Conservation (phyloP, 2,113 vertebrate species). For the Xenopus tropicalis region DNA sequence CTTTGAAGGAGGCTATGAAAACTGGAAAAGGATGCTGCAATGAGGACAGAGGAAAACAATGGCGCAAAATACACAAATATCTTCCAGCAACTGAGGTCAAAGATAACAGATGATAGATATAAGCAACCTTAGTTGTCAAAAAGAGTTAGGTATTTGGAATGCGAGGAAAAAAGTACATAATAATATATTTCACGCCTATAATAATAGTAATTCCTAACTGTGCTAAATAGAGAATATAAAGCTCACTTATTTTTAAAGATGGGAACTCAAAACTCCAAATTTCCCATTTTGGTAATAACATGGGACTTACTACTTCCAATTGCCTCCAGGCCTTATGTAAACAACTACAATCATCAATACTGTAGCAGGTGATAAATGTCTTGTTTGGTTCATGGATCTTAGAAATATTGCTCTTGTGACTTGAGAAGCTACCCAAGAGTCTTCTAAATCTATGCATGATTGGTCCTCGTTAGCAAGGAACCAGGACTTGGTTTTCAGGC, state of each 20-base stretch:
- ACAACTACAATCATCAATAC: not conserved
- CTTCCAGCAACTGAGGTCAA: conserved; percentile 14
- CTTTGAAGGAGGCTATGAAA: conserved; percentile 47
- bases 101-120: no score
- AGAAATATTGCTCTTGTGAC: not conserved
- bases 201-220: no score
- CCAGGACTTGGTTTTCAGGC: conserved; percentile 9
- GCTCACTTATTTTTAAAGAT: no score
- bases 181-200: no score
- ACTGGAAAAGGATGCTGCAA: conserved; percentile 38
- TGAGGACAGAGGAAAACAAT: conserved; percentile 17
- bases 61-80: not conserved
- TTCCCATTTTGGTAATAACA: no score
- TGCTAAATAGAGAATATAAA: no score
- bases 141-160: no score
- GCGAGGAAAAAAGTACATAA: no score
- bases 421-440: not conserved
- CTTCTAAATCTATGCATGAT: conserved; percentile 3
- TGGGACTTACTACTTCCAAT: not conserved
- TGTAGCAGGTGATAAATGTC: not conserved
- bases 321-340: not conserved
- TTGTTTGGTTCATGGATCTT: not conserved
- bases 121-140: no score
- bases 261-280: no score
- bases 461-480: conserved; percentile 10